These are phyloP conservation scores for Heliconius sara DNA, from an alignment of 2,888 invertebrate species.

Conservation along the genomic window DNA sequence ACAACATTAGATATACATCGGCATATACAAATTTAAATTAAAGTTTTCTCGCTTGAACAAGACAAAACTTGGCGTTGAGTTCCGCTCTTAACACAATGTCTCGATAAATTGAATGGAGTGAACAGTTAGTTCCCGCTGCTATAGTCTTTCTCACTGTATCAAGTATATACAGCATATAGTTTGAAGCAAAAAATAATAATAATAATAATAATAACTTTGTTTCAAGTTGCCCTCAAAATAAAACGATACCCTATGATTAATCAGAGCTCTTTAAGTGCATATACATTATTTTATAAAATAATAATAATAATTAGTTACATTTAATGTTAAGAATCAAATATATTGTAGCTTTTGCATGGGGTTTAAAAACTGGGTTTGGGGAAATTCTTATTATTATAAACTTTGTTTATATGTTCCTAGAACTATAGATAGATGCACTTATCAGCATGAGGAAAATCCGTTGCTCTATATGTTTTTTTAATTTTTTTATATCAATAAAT, in stretches of 20 bases:
- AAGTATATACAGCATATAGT: not conserved
- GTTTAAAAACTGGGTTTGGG: slow-evolving; percentile 22
- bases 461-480: not conserved
- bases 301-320: not conserved
- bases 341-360: slow-evolving; percentile 44
- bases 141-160: not conserved
- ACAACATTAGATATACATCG: not conserved
- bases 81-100: no score
- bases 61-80: no score
- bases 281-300: not conserved
- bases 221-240: not conserved
- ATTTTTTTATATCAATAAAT: not conserved
- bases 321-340: slow-evolving; percentile 22
- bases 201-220: not conserved
- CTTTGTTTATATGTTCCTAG: slow-evolving; percentile 16
- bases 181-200: not conserved
- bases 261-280: slow-evolving; percentile 1
- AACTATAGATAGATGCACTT: slow-evolving; percentile 18
- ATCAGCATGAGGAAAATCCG: slow-evolving; percentile 28
- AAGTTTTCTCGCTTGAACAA: no score
- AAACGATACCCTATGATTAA: not conserved
- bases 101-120: no score
- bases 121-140: no score
- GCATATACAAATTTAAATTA: no score
- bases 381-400: slow-evolving; percentile 18